These are phyloP conservation scores for Lerema accius DNA, from an alignment of 1,140 invertebrate genomes.

Conservation along the genomic window DNA sequence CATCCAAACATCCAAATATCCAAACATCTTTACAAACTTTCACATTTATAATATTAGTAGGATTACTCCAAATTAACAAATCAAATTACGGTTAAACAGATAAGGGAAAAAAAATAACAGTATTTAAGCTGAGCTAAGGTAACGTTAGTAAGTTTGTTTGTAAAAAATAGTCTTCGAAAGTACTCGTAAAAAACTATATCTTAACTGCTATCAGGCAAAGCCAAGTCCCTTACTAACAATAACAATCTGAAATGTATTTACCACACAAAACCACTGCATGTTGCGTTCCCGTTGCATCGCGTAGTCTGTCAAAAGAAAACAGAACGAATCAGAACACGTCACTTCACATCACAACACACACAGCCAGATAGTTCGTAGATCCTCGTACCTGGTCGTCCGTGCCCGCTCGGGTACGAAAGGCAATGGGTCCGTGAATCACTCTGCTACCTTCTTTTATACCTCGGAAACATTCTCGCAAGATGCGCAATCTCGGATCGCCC, in stretches of 20 bases:
- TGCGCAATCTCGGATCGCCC: constrained; percentile 59
- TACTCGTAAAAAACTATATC: too few species aligned
- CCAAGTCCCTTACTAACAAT: too few species aligned
- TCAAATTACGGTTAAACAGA: too few species aligned
- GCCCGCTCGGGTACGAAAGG: constrained; percentile 56
- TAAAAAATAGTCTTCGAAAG: too few species aligned
- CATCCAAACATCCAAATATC: too few species aligned
- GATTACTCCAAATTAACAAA: too few species aligned
- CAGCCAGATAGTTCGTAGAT: constrained; percentile 14
- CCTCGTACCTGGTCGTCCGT: constrained; percentile 56
- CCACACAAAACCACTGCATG: constrained; percentile 69
- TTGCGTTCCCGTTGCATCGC: constrained; percentile 47
- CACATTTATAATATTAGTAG: too few species aligned
- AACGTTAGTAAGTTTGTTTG: too few species aligned
- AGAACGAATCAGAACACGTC: constrained; percentile 54
- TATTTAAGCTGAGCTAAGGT: too few species aligned
- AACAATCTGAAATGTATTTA: constrained; percentile 48
- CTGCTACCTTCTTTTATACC: constrained; percentile 77
- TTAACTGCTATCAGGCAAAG: too few species aligned
- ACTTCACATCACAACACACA: constrained; percentile 51
- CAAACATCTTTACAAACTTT: too few species aligned
- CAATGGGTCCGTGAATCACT: constrained; percentile 70
- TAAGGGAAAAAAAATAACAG: too few species aligned
- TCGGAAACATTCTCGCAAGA: constrained; percentile 72
- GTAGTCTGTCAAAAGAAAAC: constrained; percentile 77